These are phyloP conservation scores for Spialia ferax DNA, from an alignment of 2,888 invertebrate species.

Conservation along the genomic window DNA sequence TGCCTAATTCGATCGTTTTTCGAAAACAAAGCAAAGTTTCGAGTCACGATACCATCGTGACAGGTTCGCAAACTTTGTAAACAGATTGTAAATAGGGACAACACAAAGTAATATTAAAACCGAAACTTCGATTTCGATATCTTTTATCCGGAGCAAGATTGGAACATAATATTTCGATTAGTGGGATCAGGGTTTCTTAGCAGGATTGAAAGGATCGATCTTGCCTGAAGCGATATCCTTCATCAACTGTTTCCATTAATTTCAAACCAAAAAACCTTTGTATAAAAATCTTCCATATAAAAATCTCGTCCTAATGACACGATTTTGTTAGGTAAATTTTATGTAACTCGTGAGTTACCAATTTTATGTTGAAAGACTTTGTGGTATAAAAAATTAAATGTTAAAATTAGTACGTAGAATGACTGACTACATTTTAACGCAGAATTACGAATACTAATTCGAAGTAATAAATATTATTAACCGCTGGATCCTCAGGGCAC, in stretches of 20 bases:
- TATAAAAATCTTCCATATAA: slow-evolving; percentile 42
- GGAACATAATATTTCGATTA: slow-evolving; percentile 80
- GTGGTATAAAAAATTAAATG: neutral
- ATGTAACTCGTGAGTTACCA: neutral
- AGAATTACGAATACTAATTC: too few relatives aligned
- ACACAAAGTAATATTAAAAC: slow-evolving; percentile 24
- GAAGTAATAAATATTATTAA: too few relatives aligned
- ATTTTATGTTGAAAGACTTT: neutral
- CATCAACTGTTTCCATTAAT: slow-evolving; percentile 74
- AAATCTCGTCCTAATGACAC: slow-evolving; percentile 8
- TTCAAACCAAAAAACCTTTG: slow-evolving; percentile 63
- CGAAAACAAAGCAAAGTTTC: slow-evolving; percentile 17
- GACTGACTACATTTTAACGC: too few relatives aligned
- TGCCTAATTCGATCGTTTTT: neutral
- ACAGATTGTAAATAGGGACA: slow-evolving; percentile 48
- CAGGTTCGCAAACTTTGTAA: slow-evolving; percentile 23
- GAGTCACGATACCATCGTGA: slow-evolving; percentile 18
- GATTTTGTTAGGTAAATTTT: neutral
- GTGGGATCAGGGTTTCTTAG: slow-evolving; percentile 61
- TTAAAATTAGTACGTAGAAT: too few relatives aligned
- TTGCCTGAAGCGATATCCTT: slow-evolving; percentile 67
- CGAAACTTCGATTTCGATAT: slow-evolving; percentile 49
- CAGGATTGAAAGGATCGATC: slow-evolving; percentile 68
- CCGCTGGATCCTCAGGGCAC: too few relatives aligned
- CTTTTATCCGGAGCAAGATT: slow-evolving; percentile 56